Conservation (phyloP, 2,113 vertebrate genomes). For the Nymphicus hollandicus region DNA sequence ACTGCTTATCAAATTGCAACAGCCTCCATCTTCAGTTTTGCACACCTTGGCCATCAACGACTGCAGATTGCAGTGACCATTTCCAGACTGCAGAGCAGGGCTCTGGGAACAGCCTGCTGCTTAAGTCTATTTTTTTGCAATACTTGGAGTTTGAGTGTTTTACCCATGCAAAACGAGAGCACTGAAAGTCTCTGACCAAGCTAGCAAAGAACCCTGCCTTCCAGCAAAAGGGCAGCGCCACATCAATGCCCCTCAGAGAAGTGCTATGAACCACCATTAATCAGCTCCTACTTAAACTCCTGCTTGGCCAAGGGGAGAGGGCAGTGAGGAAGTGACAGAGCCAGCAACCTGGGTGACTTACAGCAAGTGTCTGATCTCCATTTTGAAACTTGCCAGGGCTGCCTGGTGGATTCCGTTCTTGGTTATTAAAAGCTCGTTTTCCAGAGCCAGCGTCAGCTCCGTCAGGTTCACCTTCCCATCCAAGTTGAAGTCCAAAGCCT, state of each 20-base stretch:
- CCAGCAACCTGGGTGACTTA: slow-evolving; percentile 67
- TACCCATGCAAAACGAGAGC: not conserved
- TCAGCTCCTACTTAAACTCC: not conserved
- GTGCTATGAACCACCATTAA: fast-evolving
- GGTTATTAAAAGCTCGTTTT: slow-evolving; percentile 89
- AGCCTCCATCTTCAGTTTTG: not conserved
- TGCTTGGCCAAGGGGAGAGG: fast-evolving
- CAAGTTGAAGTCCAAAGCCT: slow-evolving; percentile 90
- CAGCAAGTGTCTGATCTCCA: slow-evolving; percentile 89
- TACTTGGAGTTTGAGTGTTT: not conserved
- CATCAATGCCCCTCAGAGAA: fast-evolving
- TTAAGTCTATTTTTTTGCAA: not conserved
- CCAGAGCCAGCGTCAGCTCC: slow-evolving; percentile 87
- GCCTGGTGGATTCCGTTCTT: slow-evolving; percentile 90
- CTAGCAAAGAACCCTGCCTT: not conserved
- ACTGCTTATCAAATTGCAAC: not conserved
- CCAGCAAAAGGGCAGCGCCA: fast-evolving
- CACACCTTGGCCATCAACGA: not conserved
- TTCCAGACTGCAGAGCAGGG: not conserved
- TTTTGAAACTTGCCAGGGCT: slow-evolving; percentile 89
- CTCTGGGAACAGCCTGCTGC: not conserved
- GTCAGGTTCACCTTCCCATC: slow-evolving; percentile 87
- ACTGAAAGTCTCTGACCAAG: not conserved
- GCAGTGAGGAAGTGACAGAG: not conserved
- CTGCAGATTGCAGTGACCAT: not conserved